phyloP scores from a whole-genome alignment of 2,888 invertebrate genomes.

The Dioctria linearis region DNA sequence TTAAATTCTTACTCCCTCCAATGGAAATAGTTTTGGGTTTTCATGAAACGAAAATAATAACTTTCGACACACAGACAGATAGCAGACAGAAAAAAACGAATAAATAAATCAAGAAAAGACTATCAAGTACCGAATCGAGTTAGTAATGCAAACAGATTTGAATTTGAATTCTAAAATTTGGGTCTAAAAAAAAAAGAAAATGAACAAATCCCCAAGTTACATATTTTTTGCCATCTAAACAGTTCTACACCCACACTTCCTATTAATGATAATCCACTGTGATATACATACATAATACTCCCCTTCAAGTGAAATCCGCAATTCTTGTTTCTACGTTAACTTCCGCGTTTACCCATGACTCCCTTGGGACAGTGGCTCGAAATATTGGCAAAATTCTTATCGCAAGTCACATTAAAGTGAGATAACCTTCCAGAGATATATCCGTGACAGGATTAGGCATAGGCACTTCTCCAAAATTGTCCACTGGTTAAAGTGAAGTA shows the following conservation, averaged over 20 bases:
- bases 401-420: conserved; percentile 53
- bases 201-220: conserved; percentile 28
- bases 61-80: neutral
- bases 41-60: neutral
- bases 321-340: conserved; percentile 15
- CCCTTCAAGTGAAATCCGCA: conserved; percentile 21
- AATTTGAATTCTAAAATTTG: neutral
- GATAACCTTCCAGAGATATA: conserved; percentile 47
- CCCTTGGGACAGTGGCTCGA: conserved; percentile 33
- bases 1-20: neutral
- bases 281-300: conserved; percentile 1
- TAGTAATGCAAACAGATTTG: too few species aligned
- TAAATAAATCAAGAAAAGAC: neutral
- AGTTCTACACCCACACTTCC: conserved; percentile 10
- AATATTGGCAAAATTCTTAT: conserved; percentile 55
- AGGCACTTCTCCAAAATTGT: conserved; percentile 20
- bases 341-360: conserved; percentile 22
- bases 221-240: conserved; percentile 8
- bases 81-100: neutral
- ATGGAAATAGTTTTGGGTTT: neutral
- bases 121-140: too few species aligned
- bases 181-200: conserved; percentile 1
- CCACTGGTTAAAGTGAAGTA: neutral
- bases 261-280: conserved; percentile 41
- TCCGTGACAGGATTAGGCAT: conserved; percentile 51